Conservation (phyloP, 2,113 vertebrate genomes). For the Phylloscopus whistleri region DNA sequence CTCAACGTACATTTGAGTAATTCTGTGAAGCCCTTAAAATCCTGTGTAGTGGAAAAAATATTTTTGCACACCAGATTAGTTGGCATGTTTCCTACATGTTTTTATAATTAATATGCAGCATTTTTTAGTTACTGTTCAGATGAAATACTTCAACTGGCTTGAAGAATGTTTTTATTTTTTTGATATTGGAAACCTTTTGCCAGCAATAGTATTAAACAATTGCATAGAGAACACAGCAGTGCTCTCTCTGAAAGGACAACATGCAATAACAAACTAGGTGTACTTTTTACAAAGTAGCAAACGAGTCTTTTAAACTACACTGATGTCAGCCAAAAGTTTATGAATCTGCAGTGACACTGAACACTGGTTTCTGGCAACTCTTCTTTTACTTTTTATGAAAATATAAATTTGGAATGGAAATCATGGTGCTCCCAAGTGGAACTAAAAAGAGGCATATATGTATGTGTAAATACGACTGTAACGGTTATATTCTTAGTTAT, state of each 20-base stretch:
- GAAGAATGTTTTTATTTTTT: constrained; percentile 77
- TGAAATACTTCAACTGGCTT: constrained; percentile 81
- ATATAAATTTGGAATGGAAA: constrained; percentile 62
- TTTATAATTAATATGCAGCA: constrained; percentile 74
- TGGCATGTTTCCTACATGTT: constrained; percentile 76
- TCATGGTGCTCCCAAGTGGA: constrained; percentile 77
- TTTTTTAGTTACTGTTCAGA: constrained; percentile 75
- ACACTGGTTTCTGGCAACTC: constrained; percentile 63
- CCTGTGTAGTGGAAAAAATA: constrained; percentile 70
- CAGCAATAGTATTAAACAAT: constrained; percentile 74
- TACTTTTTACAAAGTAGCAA: constrained; percentile 52
- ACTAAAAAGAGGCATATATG: constrained; percentile 44
- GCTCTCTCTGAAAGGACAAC: constrained; percentile 68
- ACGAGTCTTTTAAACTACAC: constrained; percentile 34
- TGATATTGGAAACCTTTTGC: constrained; percentile 74
- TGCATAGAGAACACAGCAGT: constrained; percentile 50
- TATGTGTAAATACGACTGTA: constrained; percentile 76
- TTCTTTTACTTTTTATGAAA: constrained; percentile 69
- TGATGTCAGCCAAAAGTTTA: constrained; percentile 54
- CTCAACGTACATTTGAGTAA: constrained; percentile 62
- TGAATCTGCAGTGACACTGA: constrained; percentile 28
- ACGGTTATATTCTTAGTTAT: constrained; percentile 69
- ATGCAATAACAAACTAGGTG: constrained; percentile 73
- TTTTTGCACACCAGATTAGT: constrained; percentile 73
- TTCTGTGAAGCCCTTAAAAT: constrained; percentile 83